Conservation (phyloP, 2,888 invertebrate species). For the Nyleta sp. region DNA sequence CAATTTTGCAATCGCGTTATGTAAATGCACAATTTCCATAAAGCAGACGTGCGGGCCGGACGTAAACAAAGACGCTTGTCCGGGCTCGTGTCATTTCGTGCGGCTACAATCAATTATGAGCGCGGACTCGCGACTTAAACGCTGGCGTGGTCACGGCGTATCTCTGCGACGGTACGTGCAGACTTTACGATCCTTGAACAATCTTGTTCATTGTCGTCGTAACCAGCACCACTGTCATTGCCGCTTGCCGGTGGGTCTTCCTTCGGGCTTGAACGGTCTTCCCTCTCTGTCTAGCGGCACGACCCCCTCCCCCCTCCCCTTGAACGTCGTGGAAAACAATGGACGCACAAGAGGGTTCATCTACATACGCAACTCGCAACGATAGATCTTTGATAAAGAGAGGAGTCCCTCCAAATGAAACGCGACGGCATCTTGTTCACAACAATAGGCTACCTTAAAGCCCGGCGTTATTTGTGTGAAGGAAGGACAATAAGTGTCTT, state of each 20-base stretch:
- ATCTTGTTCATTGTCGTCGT: slow-evolving; percentile 58
- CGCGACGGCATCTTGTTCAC: slow-evolving; percentile 72
- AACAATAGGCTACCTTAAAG: slow-evolving; percentile 74
- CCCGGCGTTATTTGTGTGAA: slow-evolving; percentile 74
- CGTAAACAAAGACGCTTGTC: slow-evolving; percentile 28
- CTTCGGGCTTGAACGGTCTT: slow-evolving; percentile 45
- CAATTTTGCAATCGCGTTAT: slow-evolving; percentile 37
- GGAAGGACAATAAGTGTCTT: slow-evolving; percentile 80
- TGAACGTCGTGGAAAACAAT: slow-evolving; percentile 77
- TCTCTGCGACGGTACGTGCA: slow-evolving; percentile 6
- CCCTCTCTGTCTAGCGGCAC: slow-evolving; percentile 34
- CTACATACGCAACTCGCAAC: slow-evolving; percentile 79
- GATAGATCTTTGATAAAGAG: slow-evolving; percentile 77
- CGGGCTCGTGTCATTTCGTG: slow-evolving; percentile 30
- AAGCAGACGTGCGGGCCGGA: no score
- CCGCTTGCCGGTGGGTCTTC: slow-evolving; percentile 62
- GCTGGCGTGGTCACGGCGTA: slow-evolving; percentile 12
- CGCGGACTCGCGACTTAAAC: slow-evolving; percentile 16
- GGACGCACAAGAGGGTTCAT: slow-evolving; percentile 75
- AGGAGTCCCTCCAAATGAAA: slow-evolving; percentile 62
- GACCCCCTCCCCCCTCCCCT: slow-evolving; percentile 65
- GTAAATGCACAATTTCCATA: slow-evolving; percentile 41
- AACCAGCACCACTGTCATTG: slow-evolving; percentile 65
- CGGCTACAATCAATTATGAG: slow-evolving; percentile 48
- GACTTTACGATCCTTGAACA: slow-evolving; percentile 58